Evolutionary conservation across 1,140 invertebrate genomes (phyloP).

Genomic region (Teleogryllus occipitalis): DNA sequence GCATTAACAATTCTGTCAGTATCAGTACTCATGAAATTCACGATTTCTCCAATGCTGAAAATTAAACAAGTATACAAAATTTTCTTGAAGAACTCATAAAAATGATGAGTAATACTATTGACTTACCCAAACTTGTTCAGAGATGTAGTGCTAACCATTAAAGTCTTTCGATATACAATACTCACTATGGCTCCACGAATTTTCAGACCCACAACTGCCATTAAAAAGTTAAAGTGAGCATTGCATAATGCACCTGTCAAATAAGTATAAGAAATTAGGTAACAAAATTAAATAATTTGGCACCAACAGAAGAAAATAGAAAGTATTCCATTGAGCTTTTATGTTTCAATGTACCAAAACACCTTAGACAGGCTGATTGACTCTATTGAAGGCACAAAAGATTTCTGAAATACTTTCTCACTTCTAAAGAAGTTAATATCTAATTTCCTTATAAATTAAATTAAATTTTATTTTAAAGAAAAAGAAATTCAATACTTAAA

Average conservation of each 20-base stretch:
- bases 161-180: conserved; percentile 77
- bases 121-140: conserved; percentile 35
- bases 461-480: no score
- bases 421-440: no score
- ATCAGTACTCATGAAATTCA: conserved; percentile 97
- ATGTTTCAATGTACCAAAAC: no score
- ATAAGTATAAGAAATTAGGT: conserved; percentile 24
- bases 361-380: no score
- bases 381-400: no score
- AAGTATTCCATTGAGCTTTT: no score
- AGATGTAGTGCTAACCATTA: conserved; percentile 45
- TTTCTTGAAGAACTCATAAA: not conserved
- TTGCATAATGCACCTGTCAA: conserved; percentile 61
- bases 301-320: no score
- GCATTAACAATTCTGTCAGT: conserved; percentile 91
- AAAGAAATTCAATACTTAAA: no score
- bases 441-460: no score
- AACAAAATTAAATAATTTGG: no score
- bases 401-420: no score
- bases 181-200: conserved; percentile 76
- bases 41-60: conserved; percentile 77
- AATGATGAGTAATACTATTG: conserved; percentile 1
- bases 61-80: not conserved
- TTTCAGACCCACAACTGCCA: conserved; percentile 78
- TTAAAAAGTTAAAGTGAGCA: conserved; percentile 83